Base-by-base conservation (phyloP, 2,797 vertebrate genomes). In the Oreochromis mossambicus region DNA sequence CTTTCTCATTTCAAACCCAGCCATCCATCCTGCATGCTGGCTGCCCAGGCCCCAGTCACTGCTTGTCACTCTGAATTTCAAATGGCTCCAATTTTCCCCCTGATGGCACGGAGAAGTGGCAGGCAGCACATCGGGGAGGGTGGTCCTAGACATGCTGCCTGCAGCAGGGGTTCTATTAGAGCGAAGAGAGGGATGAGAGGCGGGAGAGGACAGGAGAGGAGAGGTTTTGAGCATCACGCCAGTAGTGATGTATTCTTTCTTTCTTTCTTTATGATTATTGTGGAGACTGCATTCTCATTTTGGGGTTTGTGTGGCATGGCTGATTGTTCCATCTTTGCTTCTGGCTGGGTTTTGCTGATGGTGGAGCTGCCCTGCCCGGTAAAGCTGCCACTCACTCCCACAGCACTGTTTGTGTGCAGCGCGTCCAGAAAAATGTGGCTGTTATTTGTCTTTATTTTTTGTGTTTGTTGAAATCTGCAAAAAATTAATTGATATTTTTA, bases 121-220 rank as follows among this genome's bases (percentile, higher is more conserved):
- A 97, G 97, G 97, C 97, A 96, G 96, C 90, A 93, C 95, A 85
- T 97, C 84, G 79, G 92, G 92, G 92, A 93, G 91, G 94, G 92
- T 96, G 95, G 61, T 87, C 94, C 92, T 85, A 97, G 97, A 97
- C 97, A 96, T 94, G 95, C 96, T 92, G 94, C 95, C 77, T 94
- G 96, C 96, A 96, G 95, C 96, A 94, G 97, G 97, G 96, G 96
- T 97, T 97, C 97, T 97, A 97, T 97, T 97, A 97, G 96, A 96
- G 96, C 82, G 86, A 95, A 95, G 95, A 96, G 96, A 88, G 88
- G 78, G 85, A 87, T 11, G 83, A 84, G 87, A 79, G 85, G 87
- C 48, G 81, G 84, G 82, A 87, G 89, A 91, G 85, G 85, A 89
- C 66, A 76, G 84, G 84, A 88, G 88, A 91, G 84, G 85, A 89